Base-by-base conservation (phyloP, 2,113 vertebrate genomes). In the Carollia perspicillata region DNA sequence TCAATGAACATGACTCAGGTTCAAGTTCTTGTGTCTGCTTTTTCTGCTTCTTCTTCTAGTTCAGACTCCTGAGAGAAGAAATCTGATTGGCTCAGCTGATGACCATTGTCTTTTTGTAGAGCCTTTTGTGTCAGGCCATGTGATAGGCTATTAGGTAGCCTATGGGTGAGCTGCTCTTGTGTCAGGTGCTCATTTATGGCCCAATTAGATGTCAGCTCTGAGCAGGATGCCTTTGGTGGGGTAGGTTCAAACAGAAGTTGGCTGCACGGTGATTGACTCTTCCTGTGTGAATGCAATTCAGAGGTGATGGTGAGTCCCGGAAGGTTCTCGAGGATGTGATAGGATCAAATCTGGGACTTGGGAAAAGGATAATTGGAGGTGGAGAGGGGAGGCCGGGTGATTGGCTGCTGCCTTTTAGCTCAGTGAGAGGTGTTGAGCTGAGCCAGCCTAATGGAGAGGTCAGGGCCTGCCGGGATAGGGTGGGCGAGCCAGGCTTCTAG, bases 161-260 rank as follows among this genome's bases (percentile, higher is more conserved):
- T 66, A 33, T 63, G 30, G 35, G 3, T 22, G 77, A 49, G 58
- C 49, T 55, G 22, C 26, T 77, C 71, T 69, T 83, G n/a, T 78
- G 35, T 90, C 93, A 53, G 58, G 49, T 40, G 42, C n/a, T 93
- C 16, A 89, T 51, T 37, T 17, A 5, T 93, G 72, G 53, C 33
- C 93, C 89, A 94, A 6, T 94, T 75, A 80, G 75, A 37, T 75
- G 58, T 37, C 63, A 60, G 66, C 72, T 77, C 92, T 81, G 51
- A 81, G 71, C 3, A 40, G 81, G 35, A 13, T 0, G 23, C 28
- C 26, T 86, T 55, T 44, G 33, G 53, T 22, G 33, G 58, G 42
- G 66, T 51, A 66, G 66, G 79, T 97, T 94, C 60, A 75, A 93
- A 51, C 0, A 35, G 78, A 68, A 86, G 53, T 22, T 37, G 35